A percentile compares a stretch with the other conserved stretches of the same genome.
Conservation (phyloP, 2,113 vertebrate species). For the Colossoma macropomum region DNA sequence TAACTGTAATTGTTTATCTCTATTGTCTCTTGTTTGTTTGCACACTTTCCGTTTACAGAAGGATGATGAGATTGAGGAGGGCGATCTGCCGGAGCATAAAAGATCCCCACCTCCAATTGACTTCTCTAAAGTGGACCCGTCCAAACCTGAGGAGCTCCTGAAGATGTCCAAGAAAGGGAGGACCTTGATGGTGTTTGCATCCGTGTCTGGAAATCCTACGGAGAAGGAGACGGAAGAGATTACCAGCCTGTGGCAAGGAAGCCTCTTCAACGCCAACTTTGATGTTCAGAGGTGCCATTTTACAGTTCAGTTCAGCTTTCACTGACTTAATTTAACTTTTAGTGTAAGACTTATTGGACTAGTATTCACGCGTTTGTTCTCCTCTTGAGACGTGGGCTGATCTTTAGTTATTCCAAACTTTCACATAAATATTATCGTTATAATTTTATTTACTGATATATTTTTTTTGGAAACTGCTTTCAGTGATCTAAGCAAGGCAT, state of each 20-base stretch:
- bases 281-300: constrained; percentile 90
- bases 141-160: constrained; percentile 91
- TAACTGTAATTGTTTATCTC: neutral
- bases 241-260: constrained; percentile 94
- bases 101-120: constrained; percentile 88
- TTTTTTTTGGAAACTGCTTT: too few species aligned
- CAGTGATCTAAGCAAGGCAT: too few species aligned
- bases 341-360: neutral
- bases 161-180: constrained; percentile 94
- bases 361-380: too few species aligned
- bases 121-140: constrained; percentile 89
- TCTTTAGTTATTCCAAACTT: too few species aligned
- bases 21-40: neutral
- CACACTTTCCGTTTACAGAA: constrained; percentile 70
- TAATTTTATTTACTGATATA: too few species aligned
- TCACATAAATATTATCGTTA: too few species aligned
- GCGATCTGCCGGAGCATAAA: constrained; percentile 93
- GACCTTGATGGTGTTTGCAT: constrained; percentile 96
- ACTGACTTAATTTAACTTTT: neutral
- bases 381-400: too few species aligned
- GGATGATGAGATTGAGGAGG: constrained; percentile 97
- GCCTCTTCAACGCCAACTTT: constrained; percentile 97
- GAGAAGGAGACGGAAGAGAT: constrained; percentile 96
- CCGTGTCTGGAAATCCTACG: constrained; percentile 87
- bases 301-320: neutral